phyloP scores from a whole-genome alignment of 2,113 vertebrate genomes.

The Oncorhynchus mykiss region DNA sequence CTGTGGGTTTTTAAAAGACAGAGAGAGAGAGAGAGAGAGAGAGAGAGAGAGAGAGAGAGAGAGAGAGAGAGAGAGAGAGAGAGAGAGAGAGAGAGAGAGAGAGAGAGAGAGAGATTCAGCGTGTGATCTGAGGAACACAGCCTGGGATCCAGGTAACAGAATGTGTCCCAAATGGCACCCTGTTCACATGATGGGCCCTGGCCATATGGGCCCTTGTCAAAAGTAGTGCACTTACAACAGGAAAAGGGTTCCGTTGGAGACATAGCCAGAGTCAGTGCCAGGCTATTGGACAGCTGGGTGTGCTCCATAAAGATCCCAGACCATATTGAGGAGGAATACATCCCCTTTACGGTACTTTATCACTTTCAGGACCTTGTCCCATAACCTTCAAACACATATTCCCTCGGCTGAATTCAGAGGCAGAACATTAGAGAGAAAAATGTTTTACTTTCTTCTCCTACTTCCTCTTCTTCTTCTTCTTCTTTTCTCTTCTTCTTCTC shows the following conservation, averaged over 20 bases:
- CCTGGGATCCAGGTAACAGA: slow-evolving; percentile 47
- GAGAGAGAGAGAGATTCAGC: slow-evolving; percentile 7
- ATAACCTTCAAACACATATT: slow-evolving; percentile 61
- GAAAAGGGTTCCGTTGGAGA: no score
- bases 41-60: no score
- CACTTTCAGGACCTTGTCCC: slow-evolving; percentile 62
- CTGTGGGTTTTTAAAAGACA: slow-evolving; percentile 27
- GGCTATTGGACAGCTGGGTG: slow-evolving; percentile 54
- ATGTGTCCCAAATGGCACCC: no score
- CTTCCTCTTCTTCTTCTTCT: no score
- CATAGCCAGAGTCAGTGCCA: slow-evolving; percentile 22
- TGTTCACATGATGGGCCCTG: no score
- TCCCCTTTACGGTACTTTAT: slow-evolving; percentile 50
- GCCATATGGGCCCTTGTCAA: no score
- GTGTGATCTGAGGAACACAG: slow-evolving; percentile 45
- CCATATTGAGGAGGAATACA: slow-evolving; percentile 55
- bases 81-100: neutral
- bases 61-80: no score
- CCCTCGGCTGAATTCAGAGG: slow-evolving; percentile 50
- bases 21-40: no score
- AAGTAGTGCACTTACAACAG: no score
- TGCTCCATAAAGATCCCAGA: slow-evolving; percentile 53
- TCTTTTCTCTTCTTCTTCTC: no score
- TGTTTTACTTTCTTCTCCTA: slow-evolving; percentile 34
- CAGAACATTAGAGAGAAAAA: slow-evolving; percentile 45